These are phyloP conservation scores for Vanessa atalanta DNA, from an alignment of 1,140 invertebrate species.

Conservation along the genomic window DNA sequence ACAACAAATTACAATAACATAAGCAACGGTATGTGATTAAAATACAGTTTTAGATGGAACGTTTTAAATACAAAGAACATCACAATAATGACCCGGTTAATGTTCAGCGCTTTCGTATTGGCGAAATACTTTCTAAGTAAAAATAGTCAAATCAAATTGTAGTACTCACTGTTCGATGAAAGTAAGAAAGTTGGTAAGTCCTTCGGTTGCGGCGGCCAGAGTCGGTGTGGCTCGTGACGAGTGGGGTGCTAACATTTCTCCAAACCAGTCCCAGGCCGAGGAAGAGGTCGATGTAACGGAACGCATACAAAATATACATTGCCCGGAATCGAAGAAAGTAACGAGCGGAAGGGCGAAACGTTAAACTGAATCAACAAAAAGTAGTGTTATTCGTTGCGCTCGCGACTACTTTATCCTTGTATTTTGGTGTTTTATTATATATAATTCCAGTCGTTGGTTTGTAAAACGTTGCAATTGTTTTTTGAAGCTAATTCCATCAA, in stretches of 20 bases:
- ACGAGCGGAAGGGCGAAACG: slow-evolving; percentile 22
- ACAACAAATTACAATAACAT: neutral
- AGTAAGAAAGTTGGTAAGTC: slow-evolving; percentile 46
- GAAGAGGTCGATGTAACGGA: slow-evolving; percentile 69
- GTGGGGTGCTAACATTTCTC: slow-evolving; percentile 57
- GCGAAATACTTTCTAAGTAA: slow-evolving; percentile 43
- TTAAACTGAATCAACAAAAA: slow-evolving; percentile 6
- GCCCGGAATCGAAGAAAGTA: slow-evolving; percentile 54
- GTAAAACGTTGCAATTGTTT: neutral
- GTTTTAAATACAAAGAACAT: neutral
- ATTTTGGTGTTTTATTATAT: neutral
- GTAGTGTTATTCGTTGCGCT: neutral
- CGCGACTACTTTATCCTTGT: neutral
- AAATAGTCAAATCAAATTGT: slow-evolving; percentile 23
- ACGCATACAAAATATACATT: slow-evolving; percentile 61
- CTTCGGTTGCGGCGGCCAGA: slow-evolving; percentile 50
- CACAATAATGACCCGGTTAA: slow-evolving; percentile 13
- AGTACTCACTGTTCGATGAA: slow-evolving; percentile 27
- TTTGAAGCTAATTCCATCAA: too few species aligned
- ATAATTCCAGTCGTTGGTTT: neutral
- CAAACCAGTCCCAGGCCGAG: slow-evolving; percentile 58
- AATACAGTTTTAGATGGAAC: neutral
- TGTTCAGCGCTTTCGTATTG: slow-evolving; percentile 13
- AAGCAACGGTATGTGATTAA: neutral
- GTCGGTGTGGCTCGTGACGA: slow-evolving; percentile 53